A percentile compares a stretch with the other conserved stretches of the same genome.
phyloP scores from a whole-genome alignment of 2,888 invertebrate species.

The Deroplatys truncata region DNA sequence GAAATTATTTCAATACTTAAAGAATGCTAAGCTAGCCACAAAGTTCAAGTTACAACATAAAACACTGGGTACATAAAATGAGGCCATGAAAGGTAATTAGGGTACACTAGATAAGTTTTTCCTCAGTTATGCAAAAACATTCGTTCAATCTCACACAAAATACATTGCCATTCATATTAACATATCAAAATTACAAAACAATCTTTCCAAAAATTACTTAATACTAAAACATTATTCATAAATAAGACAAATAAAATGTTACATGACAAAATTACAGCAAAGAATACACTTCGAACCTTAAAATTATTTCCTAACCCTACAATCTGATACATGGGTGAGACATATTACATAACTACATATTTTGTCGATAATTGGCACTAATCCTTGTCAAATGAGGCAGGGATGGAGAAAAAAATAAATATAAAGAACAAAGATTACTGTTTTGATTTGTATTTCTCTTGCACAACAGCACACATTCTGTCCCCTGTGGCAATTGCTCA shows the following conservation, averaged over 20 bases:
- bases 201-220: background rate
- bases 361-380: conserved; percentile 29
- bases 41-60: conserved; percentile 24
- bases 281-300: conserved; percentile 26
- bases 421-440: conserved; percentile 7
- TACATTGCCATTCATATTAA: background rate
- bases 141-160: background rate
- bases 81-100: conserved; percentile 17
- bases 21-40: conserved; percentile 22
- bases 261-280: conserved; percentile 26
- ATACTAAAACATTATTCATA: conserved; percentile 4
- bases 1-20: conserved; percentile 18
- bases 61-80: conserved; percentile 23
- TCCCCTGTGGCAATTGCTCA: background rate
- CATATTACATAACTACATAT: conserved; percentile 27
- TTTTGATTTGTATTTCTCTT: conserved; percentile 27
- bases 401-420: conserved; percentile 25
- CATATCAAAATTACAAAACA: background rate
- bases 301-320: conserved; percentile 29
- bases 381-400: conserved; percentile 29
- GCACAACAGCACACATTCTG: background rate
- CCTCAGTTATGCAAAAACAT: background rate
- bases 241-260: conserved; percentile 8
- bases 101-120: background rate
- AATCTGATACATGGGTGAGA: conserved; percentile 28